A percentile compares a stretch with the other conserved stretches of the same genome.
Conservation (phyloP, 2,888 invertebrate genomes). For the Drosophila ustulata region DNA sequence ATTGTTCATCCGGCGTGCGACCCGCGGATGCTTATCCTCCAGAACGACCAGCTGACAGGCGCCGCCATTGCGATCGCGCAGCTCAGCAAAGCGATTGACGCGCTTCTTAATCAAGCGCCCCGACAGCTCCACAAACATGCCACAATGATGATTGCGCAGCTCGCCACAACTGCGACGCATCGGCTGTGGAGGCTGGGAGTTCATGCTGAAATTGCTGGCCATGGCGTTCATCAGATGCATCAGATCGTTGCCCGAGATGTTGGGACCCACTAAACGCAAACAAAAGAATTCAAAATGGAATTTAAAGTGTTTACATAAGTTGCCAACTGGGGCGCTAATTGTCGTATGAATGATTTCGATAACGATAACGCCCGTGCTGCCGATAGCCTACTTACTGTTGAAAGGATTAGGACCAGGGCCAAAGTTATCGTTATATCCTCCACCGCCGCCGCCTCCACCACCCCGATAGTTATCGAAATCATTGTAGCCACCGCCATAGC, state of each 20-base stretch:
- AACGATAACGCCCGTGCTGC: not conserved
- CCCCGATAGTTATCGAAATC: conserved; percentile 65
- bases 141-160: conserved; percentile 86
- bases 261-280: conserved; percentile 60
- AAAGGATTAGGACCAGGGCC: conserved; percentile 74
- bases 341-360: conserved; percentile 3
- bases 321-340: not conserved
- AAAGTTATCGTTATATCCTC: conserved; percentile 68
- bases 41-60: conserved; percentile 86
- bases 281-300: not conserved
- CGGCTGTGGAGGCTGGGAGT: conserved; percentile 84
- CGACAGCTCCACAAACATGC: conserved; percentile 86
- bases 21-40: conserved; percentile 84
- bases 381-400: conserved; percentile 67
- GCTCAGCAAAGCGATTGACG: conserved; percentile 87
- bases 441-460: conserved; percentile 52
- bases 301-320: not conserved
- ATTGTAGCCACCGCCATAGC: conserved; percentile 65
- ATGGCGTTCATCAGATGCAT: conserved; percentile 82
- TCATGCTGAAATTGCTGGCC: conserved; percentile 83
- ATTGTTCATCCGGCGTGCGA: conserved; percentile 84
- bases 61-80: conserved; percentile 89
- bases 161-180: conserved; percentile 87
- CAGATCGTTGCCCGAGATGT: conserved; percentile 75
- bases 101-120: conserved; percentile 88